Evolutionary conservation across 2,888 invertebrate genomes (phyloP), one percentile per base, ranked within the genome.

Genomic region (Synanthedon vespiformis): DNA sequence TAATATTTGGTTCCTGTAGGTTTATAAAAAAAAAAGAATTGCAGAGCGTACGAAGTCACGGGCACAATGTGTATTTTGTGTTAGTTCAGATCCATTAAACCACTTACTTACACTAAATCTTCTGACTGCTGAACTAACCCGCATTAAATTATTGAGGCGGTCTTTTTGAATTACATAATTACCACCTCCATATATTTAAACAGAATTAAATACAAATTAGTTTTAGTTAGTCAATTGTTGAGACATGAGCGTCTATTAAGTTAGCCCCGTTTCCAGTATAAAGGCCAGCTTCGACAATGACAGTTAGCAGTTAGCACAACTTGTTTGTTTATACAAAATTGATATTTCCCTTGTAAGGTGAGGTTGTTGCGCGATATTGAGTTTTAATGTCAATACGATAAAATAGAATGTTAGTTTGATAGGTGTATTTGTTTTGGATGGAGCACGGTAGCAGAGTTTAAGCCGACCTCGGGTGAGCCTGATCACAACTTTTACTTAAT

Each of bases 281-380:
- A 74, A 74, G 70, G 67, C 74, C 68, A 68, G 67, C 73, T 69
- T 68, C 74, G 72, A 74, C 76, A 77, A 73, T 74, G 77, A 75
- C 76, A 77, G 76, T 78, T 12, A 44, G 44, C 14, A 13, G 76
- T 78, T 12, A 44, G 44, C 14, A 13, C 44, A 44, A 71, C 71
- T 72, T 70, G 73, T 73, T 70, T 65, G 12, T 44, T n/a, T 14
- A 3, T 44, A 44, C 44, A 44, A 44, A 44, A 44, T 44, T 44
- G 11, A n/a, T 13, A 44, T 6, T 44, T 44, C 44, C 2, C 14
- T 44, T 12, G n/a, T 14, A 14, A 44, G 2, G 14, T 14, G 44
- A 44, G 3, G 44, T 13, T n/a, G 44, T 44, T 6, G 13, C 6
- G 44, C 44, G 11, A 13, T 44, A 13, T 13, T 44, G 14, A 44